A percentile compares a stretch with the other conserved stretches of the same genome.
Evolutionary conservation across 2,888 invertebrate genomes (phyloP).

Genomic region (Steinernema scapterisci): DNA sequence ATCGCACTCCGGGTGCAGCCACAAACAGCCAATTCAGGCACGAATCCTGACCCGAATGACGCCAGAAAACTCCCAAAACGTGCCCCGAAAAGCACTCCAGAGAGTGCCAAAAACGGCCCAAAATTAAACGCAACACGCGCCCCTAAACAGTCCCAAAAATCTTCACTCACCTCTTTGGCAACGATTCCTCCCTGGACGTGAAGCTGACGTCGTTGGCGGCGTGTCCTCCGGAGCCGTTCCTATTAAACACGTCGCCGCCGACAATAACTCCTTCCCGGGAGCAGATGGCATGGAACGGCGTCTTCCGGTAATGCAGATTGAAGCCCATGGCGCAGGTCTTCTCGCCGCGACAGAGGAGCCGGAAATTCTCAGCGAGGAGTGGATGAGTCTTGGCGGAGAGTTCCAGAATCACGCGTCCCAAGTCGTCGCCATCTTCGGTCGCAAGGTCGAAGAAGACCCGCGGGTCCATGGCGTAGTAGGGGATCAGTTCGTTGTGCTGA

Average conservation of each 20-base stretch:
- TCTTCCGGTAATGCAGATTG: neutral
- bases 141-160: too few relatives aligned
- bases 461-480: slow-evolving; percentile 29
- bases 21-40: too few relatives aligned
- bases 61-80: too few relatives aligned
- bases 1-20: too few relatives aligned
- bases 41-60: too few relatives aligned
- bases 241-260: slow-evolving; percentile 22
- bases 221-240: slow-evolving; percentile 28
- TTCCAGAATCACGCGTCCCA: slow-evolving; percentile 15
- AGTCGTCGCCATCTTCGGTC: slow-evolving; percentile 15
- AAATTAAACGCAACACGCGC: too few relatives aligned
- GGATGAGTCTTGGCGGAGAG: slow-evolving; percentile 27
- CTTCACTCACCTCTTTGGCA: neutral
- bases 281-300: slow-evolving; percentile 28
- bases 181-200: neutral
- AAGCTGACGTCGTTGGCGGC: slow-evolving; percentile 22
- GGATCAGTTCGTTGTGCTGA: slow-evolving; percentile 31
- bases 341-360: slow-evolving; percentile 18
- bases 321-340: neutral
- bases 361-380: slow-evolving; percentile 14
- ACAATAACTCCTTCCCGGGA: slow-evolving; percentile 2
- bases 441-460: slow-evolving; percentile 22
- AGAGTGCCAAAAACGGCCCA: too few relatives aligned
- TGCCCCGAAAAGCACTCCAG: too few relatives aligned